A percentile compares a stretch with the other conserved stretches of the same genome.
phyloP scores from a whole-genome alignment of 2,888 invertebrate genomes.

The Loripinus fragilis region DNA sequence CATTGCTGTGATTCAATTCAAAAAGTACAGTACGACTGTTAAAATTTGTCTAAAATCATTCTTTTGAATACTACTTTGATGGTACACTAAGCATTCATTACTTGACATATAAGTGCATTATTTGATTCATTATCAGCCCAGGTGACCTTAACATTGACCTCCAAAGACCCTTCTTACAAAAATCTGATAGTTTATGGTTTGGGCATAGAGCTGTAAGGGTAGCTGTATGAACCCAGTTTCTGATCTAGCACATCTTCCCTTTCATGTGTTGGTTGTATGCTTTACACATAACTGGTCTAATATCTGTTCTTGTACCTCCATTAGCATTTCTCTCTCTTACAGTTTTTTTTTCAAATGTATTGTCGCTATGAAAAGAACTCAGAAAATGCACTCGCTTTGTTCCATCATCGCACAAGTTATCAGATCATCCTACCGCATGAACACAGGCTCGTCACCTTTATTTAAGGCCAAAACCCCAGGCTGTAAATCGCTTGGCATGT shows the following conservation, averaged over 20 bases:
- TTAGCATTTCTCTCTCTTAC: conserved; percentile 19
- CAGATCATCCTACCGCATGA: conserved; percentile 21
- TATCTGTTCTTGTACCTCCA: conserved; percentile 19
- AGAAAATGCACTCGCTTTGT: conserved; percentile 30
- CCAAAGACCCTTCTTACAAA: no score
- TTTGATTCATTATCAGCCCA: no score
- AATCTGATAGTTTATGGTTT: no score
- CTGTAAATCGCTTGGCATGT: conserved; percentile 23
- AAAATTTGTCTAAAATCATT: no score
- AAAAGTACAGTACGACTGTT: no score
- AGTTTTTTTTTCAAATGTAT: conserved; percentile 25
- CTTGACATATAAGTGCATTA: no score
- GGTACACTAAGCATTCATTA: no score
- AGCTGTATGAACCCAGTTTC: conserved; percentile 23
- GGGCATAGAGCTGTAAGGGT: no score
- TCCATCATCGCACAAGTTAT: conserved; percentile 35
- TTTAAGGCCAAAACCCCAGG: conserved; percentile 20
- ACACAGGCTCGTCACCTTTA: conserved; percentile 30
- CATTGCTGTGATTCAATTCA: no score
- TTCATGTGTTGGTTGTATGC: conserved; percentile 36
- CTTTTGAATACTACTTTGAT: no score
- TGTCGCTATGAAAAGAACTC: conserved; percentile 22
- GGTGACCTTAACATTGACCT: no score
- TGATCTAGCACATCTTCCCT: conserved; percentile 33
- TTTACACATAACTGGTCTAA: conserved; percentile 33